Conservation (phyloP, 92 coral and sea anemone species). For the Muricea muricata region DNA sequence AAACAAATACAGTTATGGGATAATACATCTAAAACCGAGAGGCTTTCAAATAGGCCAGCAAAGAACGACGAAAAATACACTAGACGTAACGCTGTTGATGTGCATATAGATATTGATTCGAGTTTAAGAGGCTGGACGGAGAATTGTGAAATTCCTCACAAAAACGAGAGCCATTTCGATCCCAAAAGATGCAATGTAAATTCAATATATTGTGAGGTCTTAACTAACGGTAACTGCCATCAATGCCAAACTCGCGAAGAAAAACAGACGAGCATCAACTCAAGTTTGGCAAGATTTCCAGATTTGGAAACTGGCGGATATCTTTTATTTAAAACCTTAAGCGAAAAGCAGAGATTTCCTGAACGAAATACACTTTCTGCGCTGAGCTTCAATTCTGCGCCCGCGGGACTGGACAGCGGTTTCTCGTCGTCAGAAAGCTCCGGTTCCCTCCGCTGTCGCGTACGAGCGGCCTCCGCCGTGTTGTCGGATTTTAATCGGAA, state of each 20-base stretch:
- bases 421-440: neutral
- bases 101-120: neutral
- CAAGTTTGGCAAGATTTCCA: constrained; percentile 11
- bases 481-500: constrained; percentile 8
- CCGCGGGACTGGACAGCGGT: constrained; percentile 22
- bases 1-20: neutral
- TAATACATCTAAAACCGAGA: neutral
- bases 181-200: neutral
- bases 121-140: constrained; percentile 30
- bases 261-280: neutral
- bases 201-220: constrained; percentile 34
- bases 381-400: neutral
- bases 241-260: neutral
- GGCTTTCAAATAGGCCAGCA: neutral
- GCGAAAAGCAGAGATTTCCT: constrained; percentile 4
- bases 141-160: neutral
- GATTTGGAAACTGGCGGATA: constrained; percentile 22
- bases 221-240: constrained; percentile 1
- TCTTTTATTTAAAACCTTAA: constrained; percentile 19
- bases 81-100: neutral
- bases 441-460: neutral
- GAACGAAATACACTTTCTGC: neutral
- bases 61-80: neutral
- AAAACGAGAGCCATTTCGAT: neutral
- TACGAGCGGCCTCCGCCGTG: constrained; percentile 5